Base-by-base conservation (phyloP, 1,140 invertebrate species). In the Drosophila paulistorum region DNA sequence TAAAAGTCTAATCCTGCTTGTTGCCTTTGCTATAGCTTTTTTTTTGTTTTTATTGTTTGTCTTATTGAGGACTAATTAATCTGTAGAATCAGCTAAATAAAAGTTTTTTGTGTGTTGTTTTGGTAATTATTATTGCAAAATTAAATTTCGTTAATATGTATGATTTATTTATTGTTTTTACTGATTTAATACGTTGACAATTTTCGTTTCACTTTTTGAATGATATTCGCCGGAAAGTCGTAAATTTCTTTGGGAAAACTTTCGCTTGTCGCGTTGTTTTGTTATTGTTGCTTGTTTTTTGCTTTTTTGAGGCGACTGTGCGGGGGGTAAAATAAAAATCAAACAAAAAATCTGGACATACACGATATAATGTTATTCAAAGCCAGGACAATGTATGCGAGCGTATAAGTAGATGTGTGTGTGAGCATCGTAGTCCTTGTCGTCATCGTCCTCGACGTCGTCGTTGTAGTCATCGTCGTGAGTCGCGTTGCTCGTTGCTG, bases 331-430 rank as follows among this genome's bases (percentile, higher is more conserved):
- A 77, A 76, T 37, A 63, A 66, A 77, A 58, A 57, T 45, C 45
- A 48, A 65, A 69, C 71, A 86, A 86, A 87, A 82, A 84, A 87
- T 80, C 79, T 77, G 65, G 81, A 78, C 45, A 89, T 71, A 71
- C 84, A 89, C 80, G 68, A 74, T 37, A 59, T 89, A 87, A 89
- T 89, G 71, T 75, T 87, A 87, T 87, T 89, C 84, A 89, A 87
- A 87, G 80, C 68, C 66, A 80, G 61, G 17, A 51, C 45, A 51
- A 51, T 72, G 65, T 62, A 74, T 58, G 17, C 30, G 17, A 17
- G 60, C 42, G 35, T 39, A 11, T 42, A 7, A 26, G 20, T 72
- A 57, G 48, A 37, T 48, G 7, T 45, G 68, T 55, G 65, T 35
- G 39, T 55, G 51, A 55, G 75, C 41, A 71, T 67, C 67, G 73